These are phyloP conservation scores for Hyles vespertilio DNA, from an alignment of 1,140 invertebrate genomes.

Conservation along the genomic window DNA sequence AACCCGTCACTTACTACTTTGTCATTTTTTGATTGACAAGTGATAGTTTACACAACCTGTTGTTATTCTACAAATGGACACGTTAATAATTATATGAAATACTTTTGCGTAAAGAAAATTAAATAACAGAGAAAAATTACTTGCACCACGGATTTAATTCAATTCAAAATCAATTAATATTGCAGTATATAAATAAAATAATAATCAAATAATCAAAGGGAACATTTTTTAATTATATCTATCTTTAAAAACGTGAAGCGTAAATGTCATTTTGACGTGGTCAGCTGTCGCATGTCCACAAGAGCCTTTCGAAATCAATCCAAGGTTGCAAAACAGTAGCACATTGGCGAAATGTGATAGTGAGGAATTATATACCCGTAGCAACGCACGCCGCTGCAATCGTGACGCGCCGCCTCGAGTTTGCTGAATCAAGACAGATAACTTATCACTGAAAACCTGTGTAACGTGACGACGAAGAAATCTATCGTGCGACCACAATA, in stretches of 20 bases:
- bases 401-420: not conserved
- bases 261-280: not conserved
- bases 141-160: too few relatives aligned
- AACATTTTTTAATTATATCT: too few relatives aligned
- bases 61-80: too few relatives aligned
- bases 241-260: not conserved
- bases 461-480: not conserved
- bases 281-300: conserved; percentile 25
- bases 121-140: too few relatives aligned
- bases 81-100: too few relatives aligned
- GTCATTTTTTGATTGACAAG: too few relatives aligned
- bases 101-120: too few relatives aligned
- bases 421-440: conserved; percentile 25
- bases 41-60: too few relatives aligned
- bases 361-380: conserved; percentile 42
- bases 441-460: conserved; percentile 35
- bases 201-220: too few relatives aligned
- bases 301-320: conserved; percentile 38
- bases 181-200: too few relatives aligned
- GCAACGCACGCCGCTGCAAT: conserved; percentile 29
- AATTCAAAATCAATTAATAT: too few relatives aligned
- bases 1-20: too few relatives aligned
- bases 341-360: conserved; percentile 58
- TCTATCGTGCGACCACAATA: conserved; percentile 25
- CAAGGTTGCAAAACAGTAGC: conserved; percentile 47